A percentile compares a stretch with the other conserved stretches of the same genome.
Conservation (phyloP, 2,797 vertebrate species). For the Epinephelus coioides region DNA sequence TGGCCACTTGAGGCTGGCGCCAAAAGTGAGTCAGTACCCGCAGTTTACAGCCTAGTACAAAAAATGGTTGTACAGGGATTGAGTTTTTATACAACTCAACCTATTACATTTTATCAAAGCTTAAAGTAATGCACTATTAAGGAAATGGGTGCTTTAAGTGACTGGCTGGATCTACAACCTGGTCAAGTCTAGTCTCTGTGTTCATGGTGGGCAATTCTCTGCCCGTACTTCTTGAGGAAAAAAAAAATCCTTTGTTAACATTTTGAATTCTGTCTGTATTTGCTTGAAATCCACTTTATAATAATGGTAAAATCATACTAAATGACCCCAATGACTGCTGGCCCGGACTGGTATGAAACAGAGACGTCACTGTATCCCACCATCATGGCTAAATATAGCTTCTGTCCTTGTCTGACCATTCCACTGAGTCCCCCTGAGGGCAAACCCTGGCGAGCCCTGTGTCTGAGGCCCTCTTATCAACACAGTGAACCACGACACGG, state of each 20-base stretch:
- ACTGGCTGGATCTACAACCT: neutral
- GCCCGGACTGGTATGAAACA: constrained; percentile 27
- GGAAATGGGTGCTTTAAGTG: no score
- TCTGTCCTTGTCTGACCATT: constrained; percentile 61
- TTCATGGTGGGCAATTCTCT: neutral
- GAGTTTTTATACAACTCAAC: no score
- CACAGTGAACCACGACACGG: constrained; percentile 21
- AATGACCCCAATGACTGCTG: neutral
- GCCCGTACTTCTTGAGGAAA: neutral
- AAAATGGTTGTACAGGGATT: no score
- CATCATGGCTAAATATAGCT: constrained; percentile 66
- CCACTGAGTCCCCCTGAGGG: constrained; percentile 54
- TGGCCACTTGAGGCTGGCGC: no score
- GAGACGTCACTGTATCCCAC: constrained; percentile 44
- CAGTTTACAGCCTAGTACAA: no score
- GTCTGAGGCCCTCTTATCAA: constrained; percentile 61
- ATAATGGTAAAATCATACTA: neutral
- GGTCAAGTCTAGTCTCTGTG: neutral
- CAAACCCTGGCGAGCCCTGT: constrained; percentile 23
- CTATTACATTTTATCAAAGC: no score
- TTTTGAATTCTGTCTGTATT: neutral
- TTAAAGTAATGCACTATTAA: no score
- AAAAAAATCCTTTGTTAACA: neutral
- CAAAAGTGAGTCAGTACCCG: no score
- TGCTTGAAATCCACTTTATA: neutral